Percentiles rank a stretch among this genome's conserved stretches.
Evolutionary conservation across 1,140 invertebrate genomes (phyloP).

Genomic region (Drosophila rufa): DNA sequence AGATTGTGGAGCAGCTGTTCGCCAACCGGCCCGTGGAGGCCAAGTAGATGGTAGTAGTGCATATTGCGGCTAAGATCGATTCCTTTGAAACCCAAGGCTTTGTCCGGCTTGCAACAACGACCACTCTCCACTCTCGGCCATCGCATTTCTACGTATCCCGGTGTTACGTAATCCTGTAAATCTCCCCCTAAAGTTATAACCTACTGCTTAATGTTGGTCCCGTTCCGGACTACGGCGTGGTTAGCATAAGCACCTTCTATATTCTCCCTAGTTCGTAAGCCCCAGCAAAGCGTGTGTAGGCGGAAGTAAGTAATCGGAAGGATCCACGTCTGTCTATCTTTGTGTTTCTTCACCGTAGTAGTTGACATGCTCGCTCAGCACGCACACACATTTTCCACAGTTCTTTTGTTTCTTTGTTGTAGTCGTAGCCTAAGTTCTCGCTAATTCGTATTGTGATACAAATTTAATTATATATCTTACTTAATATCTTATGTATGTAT

Average conservation of each 20-base stretch:
- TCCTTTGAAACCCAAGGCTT: conserved; percentile 14
- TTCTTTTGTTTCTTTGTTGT: conserved; percentile 72
- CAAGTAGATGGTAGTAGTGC: conserved; percentile 63
- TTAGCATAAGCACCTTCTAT: conserved; percentile 29
- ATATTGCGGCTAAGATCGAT: neutral
- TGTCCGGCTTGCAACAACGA: conserved; percentile 18
- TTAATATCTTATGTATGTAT: conserved; percentile 74
- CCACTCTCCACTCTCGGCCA: conserved; percentile 47
- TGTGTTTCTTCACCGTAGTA: conserved; percentile 44
- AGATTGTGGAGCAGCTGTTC: conserved; percentile 92
- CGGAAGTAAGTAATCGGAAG: conserved; percentile 52
- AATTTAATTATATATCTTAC: conserved; percentile 77
- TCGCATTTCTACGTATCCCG: conserved; percentile 43
- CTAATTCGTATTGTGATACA: conserved; percentile 80
- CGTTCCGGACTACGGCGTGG: conserved; percentile 54
- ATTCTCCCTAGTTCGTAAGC: conserved; percentile 67
- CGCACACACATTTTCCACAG: conserved; percentile 51
- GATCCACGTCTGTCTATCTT: conserved; percentile 6
- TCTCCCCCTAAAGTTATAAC: conserved; percentile 52
- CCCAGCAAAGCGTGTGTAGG: conserved; percentile 36
- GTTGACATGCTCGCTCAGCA: conserved; percentile 59
- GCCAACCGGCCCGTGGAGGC: conserved; percentile 87
- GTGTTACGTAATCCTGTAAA: conserved; percentile 69
- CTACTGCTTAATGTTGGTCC: conserved; percentile 49
- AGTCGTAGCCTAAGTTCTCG: conserved; percentile 78